phyloP scores from a whole-genome alignment of 64 coral and sea anemone species.

The Catalaphyllia jardinei region DNA sequence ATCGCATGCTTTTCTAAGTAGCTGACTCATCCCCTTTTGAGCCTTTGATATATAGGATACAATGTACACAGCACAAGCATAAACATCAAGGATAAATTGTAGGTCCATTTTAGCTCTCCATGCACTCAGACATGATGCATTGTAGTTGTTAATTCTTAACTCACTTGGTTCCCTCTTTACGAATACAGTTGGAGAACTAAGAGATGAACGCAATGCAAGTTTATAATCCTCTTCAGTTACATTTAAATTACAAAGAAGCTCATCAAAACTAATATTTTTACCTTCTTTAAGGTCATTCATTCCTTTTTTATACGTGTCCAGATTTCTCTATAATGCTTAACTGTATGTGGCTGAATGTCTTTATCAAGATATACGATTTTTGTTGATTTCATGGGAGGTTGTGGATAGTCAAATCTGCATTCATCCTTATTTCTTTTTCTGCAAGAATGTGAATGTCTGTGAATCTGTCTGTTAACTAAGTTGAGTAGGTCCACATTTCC shows the following conservation, averaged over 20 bases:
- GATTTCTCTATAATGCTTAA: slow-evolving; percentile 1
- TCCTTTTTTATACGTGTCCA: slow-evolving; percentile 44
- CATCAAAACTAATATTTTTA: slow-evolving; percentile 23
- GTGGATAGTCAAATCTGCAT: slow-evolving; percentile 22
- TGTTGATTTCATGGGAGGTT: neutral
- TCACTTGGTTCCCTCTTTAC: slow-evolving; percentile 11
- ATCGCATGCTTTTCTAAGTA: slow-evolving; percentile 16
- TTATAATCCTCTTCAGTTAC: slow-evolving; percentile 40
- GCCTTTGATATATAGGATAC: slow-evolving; percentile 47
- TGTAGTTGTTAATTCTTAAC: too few species aligned
- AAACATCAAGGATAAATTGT: too few species aligned
- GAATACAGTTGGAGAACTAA: slow-evolving; percentile 27
- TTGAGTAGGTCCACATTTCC: neutral
- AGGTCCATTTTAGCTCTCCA: too few species aligned
- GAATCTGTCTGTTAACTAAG: neutral
- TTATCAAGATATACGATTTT: neutral
- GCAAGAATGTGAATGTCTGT: neutral
- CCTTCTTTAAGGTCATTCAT: neutral
- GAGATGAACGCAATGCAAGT: slow-evolving; percentile 9
- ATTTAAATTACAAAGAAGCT: slow-evolving; percentile 10
- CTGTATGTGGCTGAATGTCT: neutral
- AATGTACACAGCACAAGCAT: neutral
- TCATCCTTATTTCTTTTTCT: slow-evolving; percentile 10
- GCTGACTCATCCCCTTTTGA: slow-evolving; percentile 34
- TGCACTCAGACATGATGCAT: too few species aligned